Evolutionary conservation across 2,888 invertebrate species (phyloP).

Genomic region (Corbicula japonica): DNA sequence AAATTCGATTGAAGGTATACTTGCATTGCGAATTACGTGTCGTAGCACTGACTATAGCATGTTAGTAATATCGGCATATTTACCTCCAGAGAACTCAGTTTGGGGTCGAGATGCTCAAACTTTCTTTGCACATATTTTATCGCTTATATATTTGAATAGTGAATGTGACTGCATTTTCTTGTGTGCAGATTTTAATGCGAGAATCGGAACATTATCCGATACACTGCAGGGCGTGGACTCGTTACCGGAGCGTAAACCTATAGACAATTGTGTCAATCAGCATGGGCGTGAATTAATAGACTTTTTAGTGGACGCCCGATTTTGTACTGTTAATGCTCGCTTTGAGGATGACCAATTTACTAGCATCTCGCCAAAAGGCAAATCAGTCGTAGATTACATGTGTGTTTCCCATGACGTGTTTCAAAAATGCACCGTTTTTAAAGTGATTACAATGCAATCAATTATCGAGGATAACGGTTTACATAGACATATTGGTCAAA

Average conservation of each 20-base stretch:
- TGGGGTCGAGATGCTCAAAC: slow-evolving; percentile 1
- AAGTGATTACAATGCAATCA: not conserved
- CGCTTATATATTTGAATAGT: not conserved
- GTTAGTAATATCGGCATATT: not conserved
- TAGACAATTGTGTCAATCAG: not conserved
- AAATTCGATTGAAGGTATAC: not conserved
- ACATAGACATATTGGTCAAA: not conserved
- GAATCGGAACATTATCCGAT: not conserved
- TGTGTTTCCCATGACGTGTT: not conserved
- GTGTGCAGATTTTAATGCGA: not conserved
- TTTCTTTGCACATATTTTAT: slow-evolving; percentile 7
- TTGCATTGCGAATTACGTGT: not conserved
- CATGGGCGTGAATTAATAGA: not conserved
- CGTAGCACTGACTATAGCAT: not conserved
- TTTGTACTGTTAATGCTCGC: not conserved
- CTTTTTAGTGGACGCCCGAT: not conserved
- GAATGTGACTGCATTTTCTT: not conserved
- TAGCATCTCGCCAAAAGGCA: not conserved
- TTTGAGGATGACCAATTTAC: not conserved
- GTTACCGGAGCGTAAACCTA: not conserved
- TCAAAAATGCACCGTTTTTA: not conserved
- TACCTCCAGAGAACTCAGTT: not conserved
- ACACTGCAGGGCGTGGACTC: not conserved
- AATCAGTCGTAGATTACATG: not conserved
- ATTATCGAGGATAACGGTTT: not conserved